Conservation (phyloP, 92 coral and sea anemone species). For the Umimayanthus kanabou region DNA sequence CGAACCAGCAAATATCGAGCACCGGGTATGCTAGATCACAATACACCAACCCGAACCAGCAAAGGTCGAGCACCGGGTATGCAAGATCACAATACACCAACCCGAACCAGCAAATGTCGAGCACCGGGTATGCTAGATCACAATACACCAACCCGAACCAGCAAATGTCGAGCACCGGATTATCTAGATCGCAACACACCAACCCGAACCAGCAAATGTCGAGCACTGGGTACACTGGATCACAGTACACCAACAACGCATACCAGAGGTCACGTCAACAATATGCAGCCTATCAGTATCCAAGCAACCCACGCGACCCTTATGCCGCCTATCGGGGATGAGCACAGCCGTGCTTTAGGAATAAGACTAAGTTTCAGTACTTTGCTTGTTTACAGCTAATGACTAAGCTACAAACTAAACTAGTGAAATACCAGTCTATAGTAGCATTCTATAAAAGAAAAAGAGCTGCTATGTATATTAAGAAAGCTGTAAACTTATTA, state of each 20-base stretch:
- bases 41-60: too few relatives aligned
- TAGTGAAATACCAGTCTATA: too few relatives aligned
- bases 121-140: not conserved
- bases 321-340: slow-evolving; percentile 9
- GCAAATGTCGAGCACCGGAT: not conserved
- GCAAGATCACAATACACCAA: not conserved
- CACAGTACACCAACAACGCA: not conserved
- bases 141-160: not conserved
- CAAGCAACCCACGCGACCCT: not conserved
- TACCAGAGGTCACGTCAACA: slow-evolving; percentile 6
- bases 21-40: slow-evolving; percentile 6
- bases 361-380: too few relatives aligned
- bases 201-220: too few relatives aligned
- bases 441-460: too few relatives aligned
- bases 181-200: not conserved
- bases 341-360: not conserved
- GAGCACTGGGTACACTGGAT: not conserved
- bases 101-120: too few relatives aligned
- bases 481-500: too few relatives aligned
- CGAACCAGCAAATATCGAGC: too few relatives aligned
- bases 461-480: too few relatives aligned
- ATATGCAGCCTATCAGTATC: slow-evolving; percentile 12
- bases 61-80: not conserved
- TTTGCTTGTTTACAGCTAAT: too few relatives aligned
- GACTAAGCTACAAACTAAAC: too few relatives aligned